A percentile compares a stretch with the other conserved stretches of the same genome.
Conservation (phyloP, 1,140 invertebrate species). For the Bursaphelenchus mucronatus region DNA sequence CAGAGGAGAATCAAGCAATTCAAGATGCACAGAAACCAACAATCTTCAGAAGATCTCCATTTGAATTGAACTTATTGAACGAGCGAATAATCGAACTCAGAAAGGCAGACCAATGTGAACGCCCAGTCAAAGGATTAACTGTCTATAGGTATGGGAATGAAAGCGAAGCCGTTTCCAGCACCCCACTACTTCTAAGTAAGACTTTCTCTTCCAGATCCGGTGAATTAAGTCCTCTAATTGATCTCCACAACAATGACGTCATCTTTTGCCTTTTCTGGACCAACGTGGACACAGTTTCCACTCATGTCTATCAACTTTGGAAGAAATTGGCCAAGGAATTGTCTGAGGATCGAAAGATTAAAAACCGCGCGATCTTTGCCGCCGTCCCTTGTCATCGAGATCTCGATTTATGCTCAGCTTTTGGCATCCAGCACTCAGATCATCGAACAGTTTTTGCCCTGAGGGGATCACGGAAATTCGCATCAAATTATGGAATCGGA, state of each 20-base stretch:
- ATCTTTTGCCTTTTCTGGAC: slow-evolving; percentile 44
- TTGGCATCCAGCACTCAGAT: slow-evolving; percentile 36
- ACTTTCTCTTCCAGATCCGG: neutral
- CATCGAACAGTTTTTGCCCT: slow-evolving; percentile 38
- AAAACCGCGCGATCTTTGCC: slow-evolving; percentile 19
- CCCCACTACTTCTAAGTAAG: neutral
- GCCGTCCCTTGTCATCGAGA: slow-evolving; percentile 41
- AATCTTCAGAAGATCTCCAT: slow-evolving; percentile 41
- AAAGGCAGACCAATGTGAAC: slow-evolving; percentile 15
- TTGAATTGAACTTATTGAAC: slow-evolving; percentile 37
- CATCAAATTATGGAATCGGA: slow-evolving; percentile 35
- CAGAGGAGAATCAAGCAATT: slow-evolving; percentile 27
- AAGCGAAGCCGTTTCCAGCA: neutral
- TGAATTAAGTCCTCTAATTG: slow-evolving; percentile 9
- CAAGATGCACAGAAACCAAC: slow-evolving; percentile 18
- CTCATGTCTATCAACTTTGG: slow-evolving; percentile 36
- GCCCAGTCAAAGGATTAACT: neutral
- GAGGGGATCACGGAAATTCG: slow-evolving; percentile 25
- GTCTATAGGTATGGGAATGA: neutral
- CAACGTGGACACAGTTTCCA: slow-evolving; percentile 30
- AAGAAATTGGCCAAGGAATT: slow-evolving; percentile 3
- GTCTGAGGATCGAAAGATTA: slow-evolving; percentile 13
- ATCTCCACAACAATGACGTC: slow-evolving; percentile 11
- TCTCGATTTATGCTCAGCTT: slow-evolving; percentile 35
- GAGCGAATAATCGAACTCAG: slow-evolving; percentile 33